Base-by-base conservation (phyloP, 2,888 invertebrate genomes). In the Orchesella flavescens region DNA sequence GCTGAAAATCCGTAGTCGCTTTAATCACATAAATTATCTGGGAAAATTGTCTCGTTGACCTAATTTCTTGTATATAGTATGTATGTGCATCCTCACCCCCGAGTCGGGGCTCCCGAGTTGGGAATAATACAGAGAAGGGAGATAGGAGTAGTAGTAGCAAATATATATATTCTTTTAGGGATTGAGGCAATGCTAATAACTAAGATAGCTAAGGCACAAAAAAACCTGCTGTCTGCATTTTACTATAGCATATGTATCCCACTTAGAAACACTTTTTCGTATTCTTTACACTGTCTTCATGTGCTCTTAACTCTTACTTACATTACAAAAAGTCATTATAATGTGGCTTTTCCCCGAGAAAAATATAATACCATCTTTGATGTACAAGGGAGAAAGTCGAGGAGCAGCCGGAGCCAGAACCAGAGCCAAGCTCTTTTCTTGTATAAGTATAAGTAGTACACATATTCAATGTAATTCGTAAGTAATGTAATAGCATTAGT, bases 11-110 rank as follows among this genome's bases (percentile, higher is more conserved):
- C 80, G 80, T 84, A 80, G 80, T 84, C 84, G 76, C 80, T 84
- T 80, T 80, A 84, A 84, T 84, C 84, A 84, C 84, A 84, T 84
- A 84, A 84, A 84, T 84, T 84, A 84, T 84, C 80, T 63, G 76
- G 76, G 49, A 79, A 80, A 84, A 84, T 84, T 76, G 84, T 84
- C 80, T 80, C 74, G 80, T 80, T 80, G 84, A 84, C 84, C 84
- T 53, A 84, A 84, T 84, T 84, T 78, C 63, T 69, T 65, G 24
- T n/a, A 34, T 34, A 34, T 34, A 34, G 34, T 7, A 34, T 73
- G 53, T 72, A 55, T 53, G 49, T 65, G 53, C 43, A 43, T 73
- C 43, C 59, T 57, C n/a, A n/a, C n/a, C n/a, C n/a, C n/a, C n/a
- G n/a, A n/a, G n/a, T n/a, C n/a, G n/a, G n/a, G n/a, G n/a, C n/a